Conservation (phyloP, 2,797 vertebrate species). For the Sebastolobus altivelis region DNA sequence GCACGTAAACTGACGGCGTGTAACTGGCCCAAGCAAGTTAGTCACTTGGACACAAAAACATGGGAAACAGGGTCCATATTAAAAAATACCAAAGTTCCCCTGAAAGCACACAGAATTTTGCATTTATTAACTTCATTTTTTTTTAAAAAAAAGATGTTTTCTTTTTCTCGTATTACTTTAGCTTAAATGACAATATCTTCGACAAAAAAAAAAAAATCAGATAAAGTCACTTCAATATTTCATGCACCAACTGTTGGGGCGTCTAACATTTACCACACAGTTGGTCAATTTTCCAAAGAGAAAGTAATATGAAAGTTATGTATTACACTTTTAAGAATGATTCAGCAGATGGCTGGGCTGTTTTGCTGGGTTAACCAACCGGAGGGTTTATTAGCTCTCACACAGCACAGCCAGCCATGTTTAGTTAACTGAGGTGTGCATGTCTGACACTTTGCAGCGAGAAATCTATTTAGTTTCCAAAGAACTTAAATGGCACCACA, state of each 20-base stretch:
- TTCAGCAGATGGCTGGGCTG: background rate
- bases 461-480: background rate
- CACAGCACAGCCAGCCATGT: background rate
- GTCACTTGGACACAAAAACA: background rate
- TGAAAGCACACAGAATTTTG: too few relatives aligned
- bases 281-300: background rate
- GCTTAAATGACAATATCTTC: too few relatives aligned
- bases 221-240: background rate
- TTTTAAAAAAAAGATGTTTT: too few relatives aligned
- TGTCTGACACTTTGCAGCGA: background rate
- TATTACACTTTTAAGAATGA: background rate
- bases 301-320: background rate
- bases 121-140: too few relatives aligned
- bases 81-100: too few relatives aligned
- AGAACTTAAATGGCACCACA: background rate
- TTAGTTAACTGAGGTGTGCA: background rate
- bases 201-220: too few relatives aligned
- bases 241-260: background rate
- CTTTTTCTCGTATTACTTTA: too few relatives aligned
- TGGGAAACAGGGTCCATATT: background rate
- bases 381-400: background rate
- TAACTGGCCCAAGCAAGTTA: rapidly evolving
- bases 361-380: background rate
- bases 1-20: too few relatives aligned
- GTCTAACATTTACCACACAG: background rate